Conservation (phyloP, 2,113 vertebrate species). For the Diadophis punctatus region DNA sequence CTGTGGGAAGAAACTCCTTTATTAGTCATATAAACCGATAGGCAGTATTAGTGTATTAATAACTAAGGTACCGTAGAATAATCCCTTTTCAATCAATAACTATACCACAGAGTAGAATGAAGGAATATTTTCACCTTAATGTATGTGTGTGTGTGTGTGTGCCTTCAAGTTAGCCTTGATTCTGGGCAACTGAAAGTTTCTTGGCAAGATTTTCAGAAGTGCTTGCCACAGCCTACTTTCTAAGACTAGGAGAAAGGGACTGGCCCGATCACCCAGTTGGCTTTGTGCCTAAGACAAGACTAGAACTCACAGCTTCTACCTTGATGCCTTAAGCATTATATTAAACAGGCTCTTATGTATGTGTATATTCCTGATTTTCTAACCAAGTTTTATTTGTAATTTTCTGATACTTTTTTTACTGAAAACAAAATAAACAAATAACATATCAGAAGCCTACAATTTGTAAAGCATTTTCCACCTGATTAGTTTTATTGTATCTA, state of each 20-base stretch:
- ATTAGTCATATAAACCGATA: conserved; percentile 58
- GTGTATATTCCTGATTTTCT: background rate
- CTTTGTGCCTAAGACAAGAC: background rate
- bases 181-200: background rate
- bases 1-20: conserved; percentile 54
- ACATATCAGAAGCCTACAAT: background rate
- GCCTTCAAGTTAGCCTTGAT: background rate
- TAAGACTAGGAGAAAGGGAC: background rate
- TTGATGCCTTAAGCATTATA: background rate
- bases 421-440: background rate
- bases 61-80: conserved; percentile 8
- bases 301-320: background rate
- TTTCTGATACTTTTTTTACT: background rate
- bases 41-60: conserved; percentile 55
- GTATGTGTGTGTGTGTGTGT: background rate
- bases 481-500: background rate
- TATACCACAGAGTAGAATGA: conserved; percentile 27
- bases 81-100: conserved; percentile 43
- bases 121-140: conserved; percentile 24
- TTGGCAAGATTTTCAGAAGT: background rate
- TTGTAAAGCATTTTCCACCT: background rate
- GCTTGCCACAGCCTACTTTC: background rate
- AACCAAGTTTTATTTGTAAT: background rate
- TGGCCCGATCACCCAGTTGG: background rate
- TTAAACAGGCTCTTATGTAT: background rate